phyloP scores from a whole-genome alignment of 1,140 invertebrate species.

The Philotrypesis tridentata region DNA sequence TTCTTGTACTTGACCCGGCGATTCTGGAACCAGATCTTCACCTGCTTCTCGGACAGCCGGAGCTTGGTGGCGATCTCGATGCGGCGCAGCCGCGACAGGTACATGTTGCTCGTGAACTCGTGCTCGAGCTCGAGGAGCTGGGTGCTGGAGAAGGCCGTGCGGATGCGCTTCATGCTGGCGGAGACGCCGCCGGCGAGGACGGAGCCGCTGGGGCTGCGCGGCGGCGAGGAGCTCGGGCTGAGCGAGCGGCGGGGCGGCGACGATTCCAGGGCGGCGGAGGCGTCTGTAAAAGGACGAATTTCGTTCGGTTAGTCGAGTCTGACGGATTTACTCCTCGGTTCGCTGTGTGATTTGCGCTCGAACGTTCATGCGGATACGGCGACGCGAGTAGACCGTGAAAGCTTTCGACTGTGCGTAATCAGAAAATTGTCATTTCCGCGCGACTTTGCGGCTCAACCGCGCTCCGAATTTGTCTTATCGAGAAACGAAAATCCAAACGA shows the following conservation, averaged over 20 bases:
- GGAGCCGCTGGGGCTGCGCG: not conserved
- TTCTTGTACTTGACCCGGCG: conserved; percentile 94
- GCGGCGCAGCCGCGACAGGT: conserved; percentile 88
- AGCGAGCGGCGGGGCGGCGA: not conserved
- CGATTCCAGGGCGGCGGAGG: not conserved
- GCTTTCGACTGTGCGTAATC: too few relatives aligned
- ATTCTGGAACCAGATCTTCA: conserved; percentile 97
- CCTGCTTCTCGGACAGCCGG: conserved; percentile 93
- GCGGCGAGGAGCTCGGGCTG: not conserved
- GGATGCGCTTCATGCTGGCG: conserved; percentile 84
- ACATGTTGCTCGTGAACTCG: conserved; percentile 93
- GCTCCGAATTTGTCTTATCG: too few relatives aligned
- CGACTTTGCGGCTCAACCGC: too few relatives aligned
- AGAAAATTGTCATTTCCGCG: too few relatives aligned
- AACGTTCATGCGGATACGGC: too few relatives aligned
- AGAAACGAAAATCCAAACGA: too few relatives aligned
- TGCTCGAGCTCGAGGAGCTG: conserved; percentile 93
- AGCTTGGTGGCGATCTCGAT: conserved; percentile 94
- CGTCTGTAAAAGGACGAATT: conserved; percentile 4
- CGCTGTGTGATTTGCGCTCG: too few relatives aligned
- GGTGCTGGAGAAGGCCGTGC: conserved; percentile 94
- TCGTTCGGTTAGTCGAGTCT: not conserved
- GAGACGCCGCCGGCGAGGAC: conserved; percentile 70
- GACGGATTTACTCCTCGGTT: not conserved
- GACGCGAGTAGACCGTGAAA: too few relatives aligned